These are phyloP conservation scores for Papilio polytes DNA, from an alignment of 1,140 invertebrate genomes.

Conservation along the genomic window DNA sequence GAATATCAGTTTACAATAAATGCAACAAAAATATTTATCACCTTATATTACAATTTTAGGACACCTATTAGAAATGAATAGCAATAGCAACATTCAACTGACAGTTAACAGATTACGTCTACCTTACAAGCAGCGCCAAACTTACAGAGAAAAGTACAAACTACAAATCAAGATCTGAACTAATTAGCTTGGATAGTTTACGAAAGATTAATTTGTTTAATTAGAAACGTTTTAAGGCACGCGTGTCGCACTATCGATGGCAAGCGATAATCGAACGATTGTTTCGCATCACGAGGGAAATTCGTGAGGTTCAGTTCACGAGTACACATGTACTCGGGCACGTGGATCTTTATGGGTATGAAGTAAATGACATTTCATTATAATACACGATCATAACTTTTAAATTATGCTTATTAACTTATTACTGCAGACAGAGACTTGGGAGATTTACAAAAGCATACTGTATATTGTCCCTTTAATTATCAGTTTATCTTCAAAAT, in stretches of 20 bases:
- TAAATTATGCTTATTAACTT: background rate
- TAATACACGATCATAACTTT: background rate
- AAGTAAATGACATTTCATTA: slow-evolving; percentile 7
- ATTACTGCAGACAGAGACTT: no score
- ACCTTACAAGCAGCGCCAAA: background rate
- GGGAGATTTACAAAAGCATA: background rate
- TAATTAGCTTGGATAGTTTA: background rate
- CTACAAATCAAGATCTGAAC: background rate
- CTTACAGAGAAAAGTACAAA: background rate
- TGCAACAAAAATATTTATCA: no score
- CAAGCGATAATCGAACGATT: slow-evolving; percentile 32
- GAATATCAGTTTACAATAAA: background rate
- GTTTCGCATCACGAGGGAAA: slow-evolving; percentile 40
- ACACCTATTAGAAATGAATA: background rate
- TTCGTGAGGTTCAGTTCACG: slow-evolving; percentile 12
- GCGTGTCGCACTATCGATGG: slow-evolving; percentile 29
- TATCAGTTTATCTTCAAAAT: no score
- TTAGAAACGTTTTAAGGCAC: slow-evolving; percentile 23
- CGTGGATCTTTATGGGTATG: slow-evolving; percentile 19
- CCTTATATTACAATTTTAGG: background rate
- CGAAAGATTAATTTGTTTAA: slow-evolving; percentile 35
- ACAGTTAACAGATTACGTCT: background rate
- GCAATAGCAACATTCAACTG: background rate
- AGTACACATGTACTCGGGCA: slow-evolving; percentile 34
- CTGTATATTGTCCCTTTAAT: background rate